phyloP scores from a whole-genome alignment of 2,888 invertebrate species.

The Agrypnus murinus region DNA sequence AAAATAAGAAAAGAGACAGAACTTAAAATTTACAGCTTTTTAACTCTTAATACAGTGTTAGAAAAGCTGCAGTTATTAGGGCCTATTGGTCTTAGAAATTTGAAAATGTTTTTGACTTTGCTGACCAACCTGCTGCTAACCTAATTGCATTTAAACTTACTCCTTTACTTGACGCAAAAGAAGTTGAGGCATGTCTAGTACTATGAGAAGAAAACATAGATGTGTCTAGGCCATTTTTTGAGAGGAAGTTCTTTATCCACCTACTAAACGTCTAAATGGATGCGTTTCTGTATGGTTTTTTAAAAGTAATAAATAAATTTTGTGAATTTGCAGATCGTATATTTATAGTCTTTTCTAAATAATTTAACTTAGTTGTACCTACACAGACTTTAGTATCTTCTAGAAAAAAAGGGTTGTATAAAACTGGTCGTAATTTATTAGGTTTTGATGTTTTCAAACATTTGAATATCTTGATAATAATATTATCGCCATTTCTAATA shows the following conservation, averaged over 20 bases:
- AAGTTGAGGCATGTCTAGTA: slow-evolving; percentile 56
- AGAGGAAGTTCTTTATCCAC: slow-evolving; percentile 55
- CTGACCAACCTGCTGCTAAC: slow-evolving; percentile 56
- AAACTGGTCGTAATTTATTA: slow-evolving; percentile 36
- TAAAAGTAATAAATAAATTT: neutral
- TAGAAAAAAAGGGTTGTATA: slow-evolving; percentile 21
- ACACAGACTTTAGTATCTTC: neutral
- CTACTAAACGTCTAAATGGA: slow-evolving; percentile 52
- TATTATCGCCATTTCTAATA: neutral
- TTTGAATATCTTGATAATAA: slow-evolving; percentile 52
- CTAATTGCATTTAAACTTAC: slow-evolving; percentile 51
- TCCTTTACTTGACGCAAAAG: slow-evolving; percentile 53
- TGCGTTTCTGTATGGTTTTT: slow-evolving; percentile 23
- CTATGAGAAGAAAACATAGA: slow-evolving; percentile 49
- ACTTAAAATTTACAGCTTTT: too few relatives aligned
- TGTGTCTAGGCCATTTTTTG: slow-evolving; percentile 54
- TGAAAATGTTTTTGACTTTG: slow-evolving; percentile 53
- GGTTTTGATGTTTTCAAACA: slow-evolving; percentile 41
- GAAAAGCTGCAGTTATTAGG: too few relatives aligned
- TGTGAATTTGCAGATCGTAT: neutral
- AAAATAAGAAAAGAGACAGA: too few relatives aligned
- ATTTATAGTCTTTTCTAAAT: neutral
- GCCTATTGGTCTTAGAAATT: slow-evolving; percentile 52
- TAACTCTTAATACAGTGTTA: too few relatives aligned
- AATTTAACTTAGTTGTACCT: neutral